Conservation (phyloP, 1,140 invertebrate species). For the Drosophila insularis region DNA sequence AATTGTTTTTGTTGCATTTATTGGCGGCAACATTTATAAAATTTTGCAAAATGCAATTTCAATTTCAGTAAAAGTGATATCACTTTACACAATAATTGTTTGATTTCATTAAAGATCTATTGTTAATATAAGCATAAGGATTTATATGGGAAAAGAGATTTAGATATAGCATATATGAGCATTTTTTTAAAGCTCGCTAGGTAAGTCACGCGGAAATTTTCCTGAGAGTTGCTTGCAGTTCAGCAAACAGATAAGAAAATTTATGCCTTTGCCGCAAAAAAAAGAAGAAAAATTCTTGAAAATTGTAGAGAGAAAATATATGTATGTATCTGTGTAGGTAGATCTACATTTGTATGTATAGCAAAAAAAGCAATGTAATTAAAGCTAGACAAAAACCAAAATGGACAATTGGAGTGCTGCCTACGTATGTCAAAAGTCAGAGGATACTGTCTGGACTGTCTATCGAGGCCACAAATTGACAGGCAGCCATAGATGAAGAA, state of each 20-base stretch:
- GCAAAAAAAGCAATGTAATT: constrained; percentile 68
- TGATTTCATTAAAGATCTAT: constrained; percentile 7
- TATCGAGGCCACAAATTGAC: constrained; percentile 64
- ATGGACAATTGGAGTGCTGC: constrained; percentile 41
- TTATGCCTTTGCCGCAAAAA: constrained; percentile 50
- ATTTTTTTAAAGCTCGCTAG: constrained; percentile 45
- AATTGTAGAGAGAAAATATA: constrained; percentile 36
- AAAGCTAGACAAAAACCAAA: constrained; percentile 58
- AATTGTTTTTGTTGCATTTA: neutral
- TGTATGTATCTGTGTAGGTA: neutral
- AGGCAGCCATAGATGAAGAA: constrained; percentile 30
- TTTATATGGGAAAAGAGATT: constrained; percentile 3
- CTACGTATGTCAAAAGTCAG: constrained; percentile 72
- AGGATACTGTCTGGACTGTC: constrained; percentile 23
- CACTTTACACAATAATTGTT: neutral
- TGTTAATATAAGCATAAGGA: neutral
- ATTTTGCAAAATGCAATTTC: neutral
- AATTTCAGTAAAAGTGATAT: neutral
- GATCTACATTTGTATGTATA: neutral
- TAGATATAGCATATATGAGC: neutral
- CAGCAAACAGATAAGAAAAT: constrained; percentile 65
- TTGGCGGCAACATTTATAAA: neutral
- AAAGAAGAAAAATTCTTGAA: constrained; percentile 32
- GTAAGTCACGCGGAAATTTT: constrained; percentile 71
- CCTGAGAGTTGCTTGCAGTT: constrained; percentile 39